These are phyloP conservation scores for Seira musarum DNA, from an alignment of 2,888 invertebrate species.

Conservation along the genomic window DNA sequence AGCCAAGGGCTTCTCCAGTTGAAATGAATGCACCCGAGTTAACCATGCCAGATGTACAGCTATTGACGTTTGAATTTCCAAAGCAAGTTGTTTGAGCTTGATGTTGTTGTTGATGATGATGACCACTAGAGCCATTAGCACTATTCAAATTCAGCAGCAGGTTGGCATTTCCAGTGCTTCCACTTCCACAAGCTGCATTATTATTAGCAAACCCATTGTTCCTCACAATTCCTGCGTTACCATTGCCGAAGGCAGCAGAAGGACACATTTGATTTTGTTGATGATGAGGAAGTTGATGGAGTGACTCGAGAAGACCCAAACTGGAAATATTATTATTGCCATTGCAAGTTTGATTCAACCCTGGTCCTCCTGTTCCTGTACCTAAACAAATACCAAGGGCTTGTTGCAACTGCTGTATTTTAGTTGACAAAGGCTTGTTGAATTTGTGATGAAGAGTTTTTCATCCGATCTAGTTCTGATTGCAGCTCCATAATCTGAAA, in stretches of 20 bases:
- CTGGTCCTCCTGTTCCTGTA: not conserved
- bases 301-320: constrained; percentile 24
- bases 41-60: too few relatives aligned
- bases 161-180: too few relatives aligned
- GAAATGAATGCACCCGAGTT: too few relatives aligned
- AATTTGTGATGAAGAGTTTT: constrained; percentile 56
- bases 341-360: constrained; percentile 19
- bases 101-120: not conserved
- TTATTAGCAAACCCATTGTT: not conserved
- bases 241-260: constrained; percentile 24
- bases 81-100: too few relatives aligned
- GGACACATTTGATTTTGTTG: constrained; percentile 12
- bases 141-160: not conserved
- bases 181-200: too few relatives aligned
- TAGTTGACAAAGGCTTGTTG: constrained; percentile 50
- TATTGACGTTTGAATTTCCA: too few relatives aligned
- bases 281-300: constrained; percentile 24
- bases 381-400: constrained; percentile 61
- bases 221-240: not conserved
- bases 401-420: constrained; percentile 65
- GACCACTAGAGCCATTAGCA: not conserved
- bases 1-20: not conserved
- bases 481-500: constrained; percentile 59
- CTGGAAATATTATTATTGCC: constrained; percentile 20
- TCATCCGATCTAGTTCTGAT: constrained; percentile 57